A percentile compares a stretch with the other conserved stretches of the same genome.
Evolutionary conservation across 1,140 invertebrate genomes (phyloP).

Genomic region (Eurosta solidaginis): DNA sequence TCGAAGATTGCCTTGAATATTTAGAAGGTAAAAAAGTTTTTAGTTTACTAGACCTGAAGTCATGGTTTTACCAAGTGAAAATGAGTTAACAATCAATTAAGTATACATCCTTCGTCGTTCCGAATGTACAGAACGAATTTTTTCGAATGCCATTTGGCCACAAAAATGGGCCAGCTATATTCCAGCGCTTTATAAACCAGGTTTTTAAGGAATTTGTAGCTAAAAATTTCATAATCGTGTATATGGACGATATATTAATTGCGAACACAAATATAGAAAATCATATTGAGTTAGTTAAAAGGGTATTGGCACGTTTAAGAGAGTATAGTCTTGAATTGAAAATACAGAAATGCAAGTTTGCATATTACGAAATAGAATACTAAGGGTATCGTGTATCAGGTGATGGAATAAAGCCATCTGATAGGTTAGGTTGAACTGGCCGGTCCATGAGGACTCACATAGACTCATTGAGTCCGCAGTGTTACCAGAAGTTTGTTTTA

Average conservation of each 20-base stretch:
- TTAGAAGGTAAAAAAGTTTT: constrained; percentile 46
- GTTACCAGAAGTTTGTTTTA: too few species aligned
- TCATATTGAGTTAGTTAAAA: constrained; percentile 31
- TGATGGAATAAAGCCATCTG: too few species aligned
- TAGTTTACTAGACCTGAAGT: constrained; percentile 51
- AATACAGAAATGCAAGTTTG: neutral
- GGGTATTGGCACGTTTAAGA: neutral
- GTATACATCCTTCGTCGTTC: too few species aligned
- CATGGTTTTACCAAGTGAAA: too few species aligned
- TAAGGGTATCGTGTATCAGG: neutral
- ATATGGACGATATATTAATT: constrained; percentile 40
- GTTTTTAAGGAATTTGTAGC: constrained; percentile 5
- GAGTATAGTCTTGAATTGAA: neutral
- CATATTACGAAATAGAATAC: neutral
- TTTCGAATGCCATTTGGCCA: constrained; percentile 38
- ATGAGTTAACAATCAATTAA: too few species aligned
- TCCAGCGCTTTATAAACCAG: constrained; percentile 41
- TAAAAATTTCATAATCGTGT: neutral
- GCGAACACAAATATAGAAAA: constrained; percentile 32
- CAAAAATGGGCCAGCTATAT: constrained; percentile 35
- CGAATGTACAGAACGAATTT: constrained; percentile 34
- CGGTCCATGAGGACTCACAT: too few species aligned
- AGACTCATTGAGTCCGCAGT: too few species aligned
- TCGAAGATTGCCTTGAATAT: constrained; percentile 55
- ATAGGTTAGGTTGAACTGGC: too few species aligned